Evolutionary conservation across 2,113 vertebrate species (phyloP), one percentile per base, ranked within the genome.

Genomic region (Scatophagus argus): DNA sequence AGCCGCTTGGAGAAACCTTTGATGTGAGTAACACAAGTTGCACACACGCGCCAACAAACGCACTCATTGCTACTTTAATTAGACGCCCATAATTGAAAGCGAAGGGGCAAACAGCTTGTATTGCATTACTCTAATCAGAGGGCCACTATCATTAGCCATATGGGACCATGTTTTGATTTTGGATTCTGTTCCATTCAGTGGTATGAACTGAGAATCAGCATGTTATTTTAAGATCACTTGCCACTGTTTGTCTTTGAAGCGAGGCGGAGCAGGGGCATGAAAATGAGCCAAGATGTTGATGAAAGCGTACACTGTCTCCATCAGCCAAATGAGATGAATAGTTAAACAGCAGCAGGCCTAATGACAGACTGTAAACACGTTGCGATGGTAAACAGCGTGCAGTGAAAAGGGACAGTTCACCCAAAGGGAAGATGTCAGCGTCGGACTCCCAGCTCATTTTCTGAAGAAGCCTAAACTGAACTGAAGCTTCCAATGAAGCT

Each of bases 1-100:
- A 96, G 97, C 91, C 96, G 96, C 84, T 74, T 98, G 91, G 96
- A 99, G 89, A 98, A 98, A 79, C 80, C 96, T 72, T 95, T 99
- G 89, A 91, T 94, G 98, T 99, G 88, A 98, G 97, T 96, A 65
- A 39, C 17, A 14, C 52, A 73, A 7, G 2, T 23, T 16, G 34
- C 68, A 31, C 63, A 9, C 66, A 52, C 44, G n/a, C 21, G 43
- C 64, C 62, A 27, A 63, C 60, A 77, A 32, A 66, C 23, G 44
- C 12, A n/a, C 43, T 31, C 36, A 14, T 16, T 65, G 41, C 61
- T 34, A 13, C 62, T 63, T 64, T 44, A 79, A 83, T 73, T 8
- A 51, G 52, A 38, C 19, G 34, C 44, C 74, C 59, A 6, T 66
- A 58, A 70, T 55, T 31, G n/a, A 59, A 49, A 71, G 46, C 0